Conservation (phyloP, 1,140 invertebrate genomes). For the Drosophila ohnishii region DNA sequence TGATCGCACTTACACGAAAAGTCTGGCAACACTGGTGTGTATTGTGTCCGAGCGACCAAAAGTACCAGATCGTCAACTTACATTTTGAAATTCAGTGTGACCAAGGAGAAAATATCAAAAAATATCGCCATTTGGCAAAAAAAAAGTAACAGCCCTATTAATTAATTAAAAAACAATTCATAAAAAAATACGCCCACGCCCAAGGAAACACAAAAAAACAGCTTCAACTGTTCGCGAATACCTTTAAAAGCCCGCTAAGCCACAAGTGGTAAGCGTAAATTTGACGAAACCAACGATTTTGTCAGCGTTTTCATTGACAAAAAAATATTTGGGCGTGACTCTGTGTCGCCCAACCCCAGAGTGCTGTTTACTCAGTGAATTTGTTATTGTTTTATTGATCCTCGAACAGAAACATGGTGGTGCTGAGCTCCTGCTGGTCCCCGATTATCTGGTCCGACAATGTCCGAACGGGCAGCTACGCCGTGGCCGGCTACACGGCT, state of each 20-base stretch:
- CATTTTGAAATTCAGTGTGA: no score
- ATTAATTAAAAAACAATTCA: constrained; percentile 17
- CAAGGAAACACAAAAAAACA: not conserved
- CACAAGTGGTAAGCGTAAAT: not conserved
- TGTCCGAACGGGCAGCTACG: constrained; percentile 89
- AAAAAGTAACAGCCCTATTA: no score
- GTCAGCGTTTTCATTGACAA: constrained; percentile 14
- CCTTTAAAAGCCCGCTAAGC: no score
- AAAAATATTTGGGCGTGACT: constrained; percentile 45
- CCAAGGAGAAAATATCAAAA: no score
- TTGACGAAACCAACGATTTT: not conserved
- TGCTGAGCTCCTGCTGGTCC: constrained; percentile 92
- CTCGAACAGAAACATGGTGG: constrained; percentile 85
- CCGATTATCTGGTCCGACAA: constrained; percentile 92
- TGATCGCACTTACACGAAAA: no score
- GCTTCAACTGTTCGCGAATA: not conserved
- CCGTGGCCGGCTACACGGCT: constrained; percentile 90
- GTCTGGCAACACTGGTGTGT: no score
- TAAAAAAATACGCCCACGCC: constrained; percentile 39
- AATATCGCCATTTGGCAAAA: no score
- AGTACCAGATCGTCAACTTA: no score
- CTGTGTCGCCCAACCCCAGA: constrained; percentile 1
- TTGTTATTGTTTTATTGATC: not conserved
- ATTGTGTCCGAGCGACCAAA: no score
- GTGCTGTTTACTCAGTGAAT: not conserved